Conservation (phyloP, 2,797 vertebrate genomes). For the Sylvilagus floridanus region DNA sequence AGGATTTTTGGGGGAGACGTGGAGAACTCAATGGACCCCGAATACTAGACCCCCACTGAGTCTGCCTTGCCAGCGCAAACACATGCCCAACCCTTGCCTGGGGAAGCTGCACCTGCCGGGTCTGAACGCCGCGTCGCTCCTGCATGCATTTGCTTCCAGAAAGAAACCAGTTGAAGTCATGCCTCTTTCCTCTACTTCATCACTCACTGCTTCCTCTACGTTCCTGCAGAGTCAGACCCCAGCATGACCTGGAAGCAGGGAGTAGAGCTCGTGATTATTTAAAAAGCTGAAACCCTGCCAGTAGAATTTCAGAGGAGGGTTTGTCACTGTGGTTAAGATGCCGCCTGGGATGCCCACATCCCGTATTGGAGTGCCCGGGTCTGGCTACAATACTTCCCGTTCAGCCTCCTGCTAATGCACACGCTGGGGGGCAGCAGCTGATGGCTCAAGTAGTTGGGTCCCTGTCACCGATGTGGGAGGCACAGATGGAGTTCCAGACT, state of each 20-base stretch:
- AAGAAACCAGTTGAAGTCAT: neutral
- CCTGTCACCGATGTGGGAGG: too few relatives aligned
- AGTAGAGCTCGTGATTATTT: neutral
- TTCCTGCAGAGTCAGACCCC: neutral
- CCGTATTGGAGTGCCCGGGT: too few relatives aligned
- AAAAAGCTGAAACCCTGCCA: neutral
- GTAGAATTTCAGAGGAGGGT: neutral
- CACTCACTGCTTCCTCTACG: fast-evolving
- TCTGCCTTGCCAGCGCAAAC: neutral
- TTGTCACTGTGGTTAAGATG: too few relatives aligned
- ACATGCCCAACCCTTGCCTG: neutral
- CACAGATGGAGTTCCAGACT: too few relatives aligned
- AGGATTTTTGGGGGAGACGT: neutral
- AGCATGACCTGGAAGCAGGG: neutral
- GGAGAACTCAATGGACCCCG: neutral
- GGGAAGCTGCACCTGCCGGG: neutral
- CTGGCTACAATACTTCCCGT: too few relatives aligned
- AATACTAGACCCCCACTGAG: fast-evolving
- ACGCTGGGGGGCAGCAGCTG: too few relatives aligned
- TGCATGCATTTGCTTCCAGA: neutral
- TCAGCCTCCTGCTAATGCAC: too few relatives aligned
- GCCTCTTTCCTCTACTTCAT: neutral
- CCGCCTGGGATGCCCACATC: too few relatives aligned
- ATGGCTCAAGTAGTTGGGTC: too few relatives aligned
- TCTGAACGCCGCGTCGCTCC: neutral